Conservation (phyloP, 2,113 vertebrate genomes). For the Alexandromys fortis region DNA sequence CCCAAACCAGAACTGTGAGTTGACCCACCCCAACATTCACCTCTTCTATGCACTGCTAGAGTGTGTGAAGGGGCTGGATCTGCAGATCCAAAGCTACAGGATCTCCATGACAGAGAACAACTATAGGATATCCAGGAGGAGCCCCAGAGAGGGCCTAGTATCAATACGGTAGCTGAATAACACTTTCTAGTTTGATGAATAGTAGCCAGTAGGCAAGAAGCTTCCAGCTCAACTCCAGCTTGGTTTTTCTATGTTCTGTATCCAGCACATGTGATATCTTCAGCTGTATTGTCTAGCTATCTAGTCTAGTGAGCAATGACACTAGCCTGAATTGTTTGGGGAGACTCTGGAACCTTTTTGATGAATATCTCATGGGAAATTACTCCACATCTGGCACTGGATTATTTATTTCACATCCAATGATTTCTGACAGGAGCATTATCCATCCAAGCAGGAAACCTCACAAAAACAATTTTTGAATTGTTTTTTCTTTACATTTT, state of each 20-base stretch:
- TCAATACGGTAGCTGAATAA: no score
- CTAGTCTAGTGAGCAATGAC: neutral
- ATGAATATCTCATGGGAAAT: neutral
- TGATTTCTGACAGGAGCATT: neutral
- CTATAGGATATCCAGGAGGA: no score
- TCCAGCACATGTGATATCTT: no score
- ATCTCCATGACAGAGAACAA: no score
- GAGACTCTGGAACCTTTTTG: neutral
- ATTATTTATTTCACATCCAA: neutral
- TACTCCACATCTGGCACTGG: neutral
- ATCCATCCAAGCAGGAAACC: neutral
- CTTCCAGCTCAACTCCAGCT: neutral
- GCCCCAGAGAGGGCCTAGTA: no score
- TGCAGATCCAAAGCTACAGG: no score
- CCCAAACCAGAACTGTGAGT: no score
- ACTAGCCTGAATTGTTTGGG: neutral
- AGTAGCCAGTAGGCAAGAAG: neutral
- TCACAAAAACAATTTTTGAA: neutral
- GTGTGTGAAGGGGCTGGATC: no score
- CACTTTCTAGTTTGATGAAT: neutral
- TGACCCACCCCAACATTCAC: no score
- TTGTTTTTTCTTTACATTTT: neutral
- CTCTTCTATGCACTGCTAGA: no score
- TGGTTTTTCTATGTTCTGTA: no score
- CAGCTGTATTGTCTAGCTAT: neutral